phyloP scores from a whole-genome alignment of 2,113 vertebrate genomes.

The Sialia sialis region DNA sequence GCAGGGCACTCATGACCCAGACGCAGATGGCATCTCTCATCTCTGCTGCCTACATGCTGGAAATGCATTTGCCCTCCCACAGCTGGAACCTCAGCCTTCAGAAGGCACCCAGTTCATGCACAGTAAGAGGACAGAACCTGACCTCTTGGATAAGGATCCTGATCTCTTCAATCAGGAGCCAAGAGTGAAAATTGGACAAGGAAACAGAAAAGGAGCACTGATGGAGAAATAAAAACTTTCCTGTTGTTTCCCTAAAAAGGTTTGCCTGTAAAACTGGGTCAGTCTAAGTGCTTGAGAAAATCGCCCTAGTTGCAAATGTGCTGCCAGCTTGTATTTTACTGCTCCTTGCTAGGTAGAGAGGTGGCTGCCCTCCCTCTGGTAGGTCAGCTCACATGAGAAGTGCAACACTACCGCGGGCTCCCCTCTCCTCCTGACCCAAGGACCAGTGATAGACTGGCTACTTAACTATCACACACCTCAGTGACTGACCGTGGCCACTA shows the following conservation, averaged over 20 bases:
- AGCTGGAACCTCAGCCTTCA: background rate
- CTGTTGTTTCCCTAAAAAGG: background rate
- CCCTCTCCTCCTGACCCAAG: background rate
- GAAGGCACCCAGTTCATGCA: background rate
- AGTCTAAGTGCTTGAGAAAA: background rate
- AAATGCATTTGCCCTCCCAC: background rate
- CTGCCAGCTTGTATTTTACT: background rate
- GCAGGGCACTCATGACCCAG: rapidly evolving
- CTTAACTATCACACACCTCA: background rate
- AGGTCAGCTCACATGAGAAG: background rate
- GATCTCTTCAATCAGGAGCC: background rate
- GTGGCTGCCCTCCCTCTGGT: background rate
- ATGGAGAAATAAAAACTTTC: background rate
- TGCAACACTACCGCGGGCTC: background rate
- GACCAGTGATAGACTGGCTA: background rate
- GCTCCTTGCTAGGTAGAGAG: background rate
- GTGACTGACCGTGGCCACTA: background rate
- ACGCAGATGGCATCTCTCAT: background rate
- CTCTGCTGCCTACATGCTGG: background rate
- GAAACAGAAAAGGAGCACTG: background rate
- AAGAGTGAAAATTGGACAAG: background rate
- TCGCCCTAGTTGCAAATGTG: background rate
- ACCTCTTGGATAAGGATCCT: background rate
- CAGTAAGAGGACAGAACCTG: background rate
- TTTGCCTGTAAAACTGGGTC: background rate